These are phyloP conservation scores for Aptenodytes patagonicus DNA, from an alignment of 2,113 vertebrate genomes.

Conservation along the genomic window DNA sequence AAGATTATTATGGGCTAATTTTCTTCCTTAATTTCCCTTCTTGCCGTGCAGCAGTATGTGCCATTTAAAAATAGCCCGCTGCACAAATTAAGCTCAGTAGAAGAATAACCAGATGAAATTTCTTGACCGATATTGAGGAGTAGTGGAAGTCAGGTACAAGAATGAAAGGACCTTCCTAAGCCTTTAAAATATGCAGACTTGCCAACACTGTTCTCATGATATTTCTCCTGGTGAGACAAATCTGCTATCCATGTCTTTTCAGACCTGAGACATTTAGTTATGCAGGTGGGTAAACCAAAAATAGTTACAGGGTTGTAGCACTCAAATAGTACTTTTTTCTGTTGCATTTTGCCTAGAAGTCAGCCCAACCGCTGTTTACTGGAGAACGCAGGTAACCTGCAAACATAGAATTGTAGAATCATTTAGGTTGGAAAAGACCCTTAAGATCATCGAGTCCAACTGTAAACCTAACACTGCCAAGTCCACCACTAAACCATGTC, in stretches of 20 bases:
- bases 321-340: neutral
- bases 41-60: neutral
- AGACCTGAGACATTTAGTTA: neutral
- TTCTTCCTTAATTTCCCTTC: neutral
- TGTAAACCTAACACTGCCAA: neutral
- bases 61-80: neutral
- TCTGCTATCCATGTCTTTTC: neutral
- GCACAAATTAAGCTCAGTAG: neutral
- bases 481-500: neutral
- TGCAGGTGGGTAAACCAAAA: neutral
- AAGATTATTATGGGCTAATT: neutral
- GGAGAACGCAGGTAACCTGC: neutral
- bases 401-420: neutral
- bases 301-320: neutral
- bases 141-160: neutral
- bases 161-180: neutral
- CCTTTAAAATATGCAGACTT: neutral
- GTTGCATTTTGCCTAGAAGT: neutral
- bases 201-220: fast-evolving
- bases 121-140: neutral
- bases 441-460: neutral
- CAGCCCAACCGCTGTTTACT: fast-evolving
- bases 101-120: neutral
- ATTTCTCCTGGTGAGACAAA: neutral
- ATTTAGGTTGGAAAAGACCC: neutral